phyloP scores from a whole-genome alignment of 2,888 invertebrate genomes.

The Scaptomyza tumidula region DNA sequence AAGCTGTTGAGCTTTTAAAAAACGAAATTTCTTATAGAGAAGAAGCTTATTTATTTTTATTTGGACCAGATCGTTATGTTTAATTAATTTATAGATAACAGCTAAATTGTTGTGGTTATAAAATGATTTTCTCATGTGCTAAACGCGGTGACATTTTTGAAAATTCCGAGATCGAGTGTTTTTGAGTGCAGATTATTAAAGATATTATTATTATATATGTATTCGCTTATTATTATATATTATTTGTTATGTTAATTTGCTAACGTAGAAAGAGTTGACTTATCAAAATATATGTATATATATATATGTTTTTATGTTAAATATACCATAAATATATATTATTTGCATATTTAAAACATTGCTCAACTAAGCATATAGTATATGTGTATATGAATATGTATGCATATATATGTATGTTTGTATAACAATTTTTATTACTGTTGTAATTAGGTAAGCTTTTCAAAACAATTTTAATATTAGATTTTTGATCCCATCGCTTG shows the following conservation, averaged over 20 bases:
- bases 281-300: slow-evolving; percentile 39
- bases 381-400: slow-evolving; percentile 1
- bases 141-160: slow-evolving; percentile 4
- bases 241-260: slow-evolving; percentile 15
- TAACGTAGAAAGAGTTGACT: slow-evolving; percentile 38
- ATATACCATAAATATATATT: slow-evolving; percentile 34
- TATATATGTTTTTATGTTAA: slow-evolving; percentile 2
- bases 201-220: slow-evolving; percentile 6
- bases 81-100: slow-evolving; percentile 31
- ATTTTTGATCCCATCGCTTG: slow-evolving; percentile 55
- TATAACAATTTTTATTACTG: slow-evolving; percentile 27
- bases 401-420: not conserved
- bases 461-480: slow-evolving; percentile 38
- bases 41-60: slow-evolving; percentile 23
- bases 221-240: not conserved
- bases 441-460: slow-evolving; percentile 37
- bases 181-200: slow-evolving; percentile 13
- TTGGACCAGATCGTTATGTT: slow-evolving; percentile 43
- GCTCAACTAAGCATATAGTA: slow-evolving; percentile 34
- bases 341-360: slow-evolving; percentile 28
- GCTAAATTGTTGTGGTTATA: slow-evolving; percentile 26
- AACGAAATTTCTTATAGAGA: slow-evolving; percentile 6
- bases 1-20: not conserved
- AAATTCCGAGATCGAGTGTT: slow-evolving; percentile 9
- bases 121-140: slow-evolving; percentile 13